A percentile compares a stretch with the other conserved stretches of the same genome.
phyloP scores from a whole-genome alignment of 2,888 invertebrate species.

The Rhaphigaster nebulosa region DNA sequence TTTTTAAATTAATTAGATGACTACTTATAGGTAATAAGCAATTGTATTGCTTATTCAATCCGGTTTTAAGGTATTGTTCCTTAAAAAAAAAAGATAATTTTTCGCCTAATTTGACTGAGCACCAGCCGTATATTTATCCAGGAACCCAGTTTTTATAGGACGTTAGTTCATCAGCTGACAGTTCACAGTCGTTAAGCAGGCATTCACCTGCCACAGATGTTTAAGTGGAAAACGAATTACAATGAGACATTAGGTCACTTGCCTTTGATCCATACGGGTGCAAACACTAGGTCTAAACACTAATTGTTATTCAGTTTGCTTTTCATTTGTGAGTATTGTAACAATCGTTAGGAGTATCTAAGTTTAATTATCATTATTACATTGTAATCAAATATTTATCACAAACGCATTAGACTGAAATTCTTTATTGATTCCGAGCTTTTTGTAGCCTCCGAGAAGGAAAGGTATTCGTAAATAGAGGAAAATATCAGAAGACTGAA shows the following conservation, averaged over 20 bases:
- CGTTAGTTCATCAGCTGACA: constrained; percentile 27
- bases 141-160: constrained; percentile 2
- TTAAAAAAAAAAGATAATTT: too few species aligned
- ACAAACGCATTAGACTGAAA: neutral
- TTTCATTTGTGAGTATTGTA: neutral
- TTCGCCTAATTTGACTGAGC: neutral
- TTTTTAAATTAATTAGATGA: too few species aligned
- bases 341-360: too few species aligned
- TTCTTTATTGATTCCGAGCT: neutral
- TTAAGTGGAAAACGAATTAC: constrained; percentile 27
- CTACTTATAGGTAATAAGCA: too few species aligned
- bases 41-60: too few species aligned
- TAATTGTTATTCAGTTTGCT: constrained; percentile 5
- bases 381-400: neutral
- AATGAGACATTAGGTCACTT: neutral
- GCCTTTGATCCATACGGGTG: neutral
- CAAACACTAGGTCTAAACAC: neutral
- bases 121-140: neutral
- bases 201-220: constrained; percentile 48
- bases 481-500: constrained; percentile 15
- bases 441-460: neutral
- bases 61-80: too few species aligned
- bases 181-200: constrained; percentile 26
- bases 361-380: neutral
- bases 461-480: neutral